Evolutionary conservation across 2,797 vertebrate genomes (phyloP), one percentile per base, ranked within the genome.

Genomic region (Rhinichthys osculus): DNA sequence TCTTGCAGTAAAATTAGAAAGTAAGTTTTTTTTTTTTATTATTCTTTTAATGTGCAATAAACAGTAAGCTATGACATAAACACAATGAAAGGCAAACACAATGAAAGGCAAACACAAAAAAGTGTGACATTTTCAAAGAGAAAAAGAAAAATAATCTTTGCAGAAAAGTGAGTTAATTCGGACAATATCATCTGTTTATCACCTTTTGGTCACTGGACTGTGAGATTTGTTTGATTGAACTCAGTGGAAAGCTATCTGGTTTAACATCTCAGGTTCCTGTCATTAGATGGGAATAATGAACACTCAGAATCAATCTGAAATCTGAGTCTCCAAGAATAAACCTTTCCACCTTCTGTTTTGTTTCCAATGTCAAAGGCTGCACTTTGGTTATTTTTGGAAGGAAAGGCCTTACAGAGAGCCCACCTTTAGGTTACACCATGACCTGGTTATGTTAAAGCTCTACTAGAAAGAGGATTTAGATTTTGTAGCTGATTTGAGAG

Each of bases 301-400:
- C 85, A 33, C 79, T 73, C 73, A 76, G 54, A 84, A 78, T 21
- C 70, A 78, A 81, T 67, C 82, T 62, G n/a, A 4, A 73, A 47
- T 69, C 38, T 21, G 50, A 70, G 57, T 84, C 59, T 66, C 67
- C 23, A 90, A 89, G 88, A 87, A 86, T 82, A 88, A 85, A 87
- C 86, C 14, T 73, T 88, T 88, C 79, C 85, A 86, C 86, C 83
- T 83, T 78, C 81, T 69, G 62, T 21, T 69, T 64, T 33, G 52
- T 87, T 88, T 83, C 21, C 57, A 62, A 33, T 54, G 0, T 27
- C 21, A 73, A 52, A 59, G 70, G 64, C 67, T 74, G 80, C 76
- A 80, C 64, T 79, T 21, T 33, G 54, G 78, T 80, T 70, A 85
- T 84, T 87, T 47, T 74, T 52, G 47, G 83, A 78, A 35, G 19